Conservation (phyloP, 2,888 invertebrate genomes). For the Drosophila kambysellisi region DNA sequence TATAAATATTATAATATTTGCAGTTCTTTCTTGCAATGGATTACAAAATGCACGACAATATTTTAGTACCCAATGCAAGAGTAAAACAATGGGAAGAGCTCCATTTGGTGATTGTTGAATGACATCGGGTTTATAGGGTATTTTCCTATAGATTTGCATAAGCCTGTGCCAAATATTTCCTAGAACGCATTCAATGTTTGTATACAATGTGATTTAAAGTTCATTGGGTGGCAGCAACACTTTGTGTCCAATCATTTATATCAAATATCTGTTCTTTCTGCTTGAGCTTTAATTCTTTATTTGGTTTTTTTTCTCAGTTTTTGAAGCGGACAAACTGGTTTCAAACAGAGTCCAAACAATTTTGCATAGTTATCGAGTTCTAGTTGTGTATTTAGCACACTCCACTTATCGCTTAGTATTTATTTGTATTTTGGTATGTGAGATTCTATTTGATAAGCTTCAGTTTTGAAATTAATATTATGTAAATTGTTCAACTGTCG, state of each 20-base stretch:
- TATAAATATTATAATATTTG: accelerated
- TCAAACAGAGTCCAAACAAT: constrained; percentile 32
- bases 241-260: neutral
- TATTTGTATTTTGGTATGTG: constrained; percentile 12
- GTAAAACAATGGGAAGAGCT: neutral
- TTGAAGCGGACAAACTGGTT: constrained; percentile 59
- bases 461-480: constrained; percentile 52
- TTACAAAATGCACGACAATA: neutral
- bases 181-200: constrained; percentile 48
- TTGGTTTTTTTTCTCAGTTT: constrained; percentile 12
- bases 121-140: constrained; percentile 15
- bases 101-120: constrained; percentile 3
- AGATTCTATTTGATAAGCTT: constrained; percentile 54
- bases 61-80: neutral
- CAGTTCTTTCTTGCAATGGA: neutral
- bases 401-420: constrained; percentile 62
- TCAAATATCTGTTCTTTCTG: constrained; percentile 22
- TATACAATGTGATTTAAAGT: constrained; percentile 8
- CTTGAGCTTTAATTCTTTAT: constrained; percentile 20
- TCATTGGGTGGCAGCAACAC: constrained; percentile 1
- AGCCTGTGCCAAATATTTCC: constrained; percentile 56
- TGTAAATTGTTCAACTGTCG: constrained; percentile 61
- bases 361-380: constrained; percentile 44
- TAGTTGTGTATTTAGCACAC: constrained; percentile 56
- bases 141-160: constrained; percentile 67